Percentiles rank a stretch among this genome's conserved stretches.
Evolutionary conservation across 2,888 invertebrate genomes (phyloP).

Genomic region (Ceramica pisi): DNA sequence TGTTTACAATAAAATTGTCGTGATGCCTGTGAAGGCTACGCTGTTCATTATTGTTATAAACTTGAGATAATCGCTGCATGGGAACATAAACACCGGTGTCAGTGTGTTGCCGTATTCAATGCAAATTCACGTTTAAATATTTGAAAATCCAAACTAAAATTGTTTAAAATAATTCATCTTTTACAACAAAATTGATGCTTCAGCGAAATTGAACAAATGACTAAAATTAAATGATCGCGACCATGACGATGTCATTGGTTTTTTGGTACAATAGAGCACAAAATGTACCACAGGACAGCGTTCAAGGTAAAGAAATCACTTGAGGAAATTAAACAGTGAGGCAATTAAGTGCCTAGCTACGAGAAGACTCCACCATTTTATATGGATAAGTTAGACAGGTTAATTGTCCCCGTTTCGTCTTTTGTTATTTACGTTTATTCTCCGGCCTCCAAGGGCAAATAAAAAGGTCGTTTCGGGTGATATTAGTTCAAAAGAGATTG

Average conservation of each 20-base stretch:
- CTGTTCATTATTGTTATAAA: slow-evolving; percentile 43
- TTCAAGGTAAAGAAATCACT: slow-evolving; percentile 60
- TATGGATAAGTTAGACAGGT: slow-evolving; percentile 61
- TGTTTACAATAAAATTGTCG: slow-evolving; percentile 49
- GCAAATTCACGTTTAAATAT: slow-evolving; percentile 27
- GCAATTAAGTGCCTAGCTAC: slow-evolving; percentile 51
- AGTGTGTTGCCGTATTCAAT: slow-evolving; percentile 31
- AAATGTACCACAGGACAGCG: slow-evolving; percentile 29
- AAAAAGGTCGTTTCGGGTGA: slow-evolving; percentile 36
- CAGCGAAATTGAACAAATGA: slow-evolving; percentile 7
- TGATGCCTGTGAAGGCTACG: slow-evolving; percentile 53
- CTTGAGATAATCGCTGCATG: slow-evolving; percentile 45
- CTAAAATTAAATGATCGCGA: slow-evolving; percentile 14
- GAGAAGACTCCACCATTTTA: slow-evolving; percentile 47
- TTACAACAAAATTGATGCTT: slow-evolving; percentile 8
- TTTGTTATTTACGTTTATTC: slow-evolving; percentile 63
- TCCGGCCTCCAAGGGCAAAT: slow-evolving; percentile 39
- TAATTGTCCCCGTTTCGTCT: slow-evolving; percentile 60
- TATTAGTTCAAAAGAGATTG: slow-evolving; percentile 43
- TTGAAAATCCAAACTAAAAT: slow-evolving; percentile 2
- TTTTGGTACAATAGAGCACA: slow-evolving; percentile 40
- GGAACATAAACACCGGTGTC: slow-evolving; percentile 33
- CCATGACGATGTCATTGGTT: slow-evolving; percentile 35
- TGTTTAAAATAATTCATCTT: not conserved
- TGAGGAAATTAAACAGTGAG: slow-evolving; percentile 60